Conservation (phyloP, 2,888 invertebrate species). For the Eupithecia exiguata region DNA sequence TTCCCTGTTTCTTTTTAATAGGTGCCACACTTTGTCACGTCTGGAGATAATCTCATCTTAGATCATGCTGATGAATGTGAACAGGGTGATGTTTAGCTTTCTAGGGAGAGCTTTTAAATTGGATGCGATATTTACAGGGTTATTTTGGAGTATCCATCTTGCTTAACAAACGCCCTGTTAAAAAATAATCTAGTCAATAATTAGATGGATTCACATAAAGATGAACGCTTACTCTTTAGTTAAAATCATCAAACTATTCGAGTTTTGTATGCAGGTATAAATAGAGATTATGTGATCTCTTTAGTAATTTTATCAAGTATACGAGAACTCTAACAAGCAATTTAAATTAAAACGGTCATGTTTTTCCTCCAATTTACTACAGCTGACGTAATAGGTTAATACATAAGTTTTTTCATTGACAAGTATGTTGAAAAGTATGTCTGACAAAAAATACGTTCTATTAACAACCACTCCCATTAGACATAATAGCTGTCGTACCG, state of each 20-base stretch:
- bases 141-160: constrained; percentile 13
- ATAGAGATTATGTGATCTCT: not conserved
- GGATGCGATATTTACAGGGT: constrained; percentile 23
- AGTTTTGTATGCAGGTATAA: not conserved
- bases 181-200: constrained; percentile 4
- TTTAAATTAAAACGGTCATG: constrained; percentile 6
- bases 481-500: constrained; percentile 40
- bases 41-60: constrained; percentile 42
- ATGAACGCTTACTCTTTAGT: not conserved
- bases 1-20: constrained; percentile 47
- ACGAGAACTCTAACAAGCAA: not conserved
- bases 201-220: not conserved
- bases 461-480: constrained; percentile 32
- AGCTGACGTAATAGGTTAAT: constrained; percentile 10
- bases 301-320: not conserved
- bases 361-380: not conserved
- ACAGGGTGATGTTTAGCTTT: constrained; percentile 37
- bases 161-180: constrained; percentile 1
- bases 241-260: not conserved
- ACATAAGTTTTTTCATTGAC: constrained; percentile 12
- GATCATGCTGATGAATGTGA: constrained; percentile 43
- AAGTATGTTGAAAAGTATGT: constrained; percentile 25
- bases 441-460: constrained; percentile 37
- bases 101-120: constrained; percentile 36
- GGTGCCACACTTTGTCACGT: constrained; percentile 47